Percentiles rank a stretch among this genome's conserved stretches.
phyloP scores from a whole-genome alignment of 53 echinoderm and acorn worm species.

The Patiria pectinifera region DNA sequence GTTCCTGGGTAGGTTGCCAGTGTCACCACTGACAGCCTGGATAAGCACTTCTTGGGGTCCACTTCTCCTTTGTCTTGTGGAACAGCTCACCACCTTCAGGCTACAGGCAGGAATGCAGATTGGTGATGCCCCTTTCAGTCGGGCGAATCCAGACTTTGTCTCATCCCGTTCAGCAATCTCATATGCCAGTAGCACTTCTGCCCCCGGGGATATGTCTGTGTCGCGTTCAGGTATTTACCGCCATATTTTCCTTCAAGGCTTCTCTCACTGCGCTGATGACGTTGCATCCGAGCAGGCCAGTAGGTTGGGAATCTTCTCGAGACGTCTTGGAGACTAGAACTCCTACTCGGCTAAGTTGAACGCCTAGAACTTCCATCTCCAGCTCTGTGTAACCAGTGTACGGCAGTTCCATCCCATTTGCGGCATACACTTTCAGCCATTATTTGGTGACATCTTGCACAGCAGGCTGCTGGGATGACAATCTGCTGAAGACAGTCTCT shows the following conservation, averaged over 20 bases:
- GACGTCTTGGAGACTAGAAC: constrained; percentile 7
- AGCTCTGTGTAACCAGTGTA: constrained; percentile 41
- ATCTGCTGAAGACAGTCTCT: constrained; percentile 17
- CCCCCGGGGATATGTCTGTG: not conserved
- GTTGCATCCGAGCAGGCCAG: constrained; percentile 59
- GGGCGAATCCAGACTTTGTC: not conserved
- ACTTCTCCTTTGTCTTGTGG: not conserved
- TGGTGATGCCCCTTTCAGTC: not conserved
- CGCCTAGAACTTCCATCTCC: not conserved
- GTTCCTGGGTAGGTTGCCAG: constrained; percentile 45
- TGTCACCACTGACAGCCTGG: not conserved
- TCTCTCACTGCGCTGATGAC: constrained; percentile 43
- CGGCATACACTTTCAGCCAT: constrained; percentile 39
- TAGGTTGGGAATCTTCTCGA: not conserved
- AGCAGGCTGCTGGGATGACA: constrained; percentile 8
- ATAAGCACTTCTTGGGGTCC: not conserved
- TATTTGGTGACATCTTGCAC: constrained; percentile 29
- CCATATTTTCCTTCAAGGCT: constrained; percentile 23
- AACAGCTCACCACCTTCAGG: constrained; percentile 37
- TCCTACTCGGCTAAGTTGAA: constrained; percentile 17
- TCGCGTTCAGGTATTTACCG: not conserved
- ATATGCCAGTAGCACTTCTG: constrained; percentile 23
- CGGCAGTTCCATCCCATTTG: constrained; percentile 37
- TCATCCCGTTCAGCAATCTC: not conserved
- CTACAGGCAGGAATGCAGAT: constrained; percentile 57